Evolutionary conservation across 2,888 invertebrate species (phyloP).

Genomic region (Alentia gelatinosa): DNA sequence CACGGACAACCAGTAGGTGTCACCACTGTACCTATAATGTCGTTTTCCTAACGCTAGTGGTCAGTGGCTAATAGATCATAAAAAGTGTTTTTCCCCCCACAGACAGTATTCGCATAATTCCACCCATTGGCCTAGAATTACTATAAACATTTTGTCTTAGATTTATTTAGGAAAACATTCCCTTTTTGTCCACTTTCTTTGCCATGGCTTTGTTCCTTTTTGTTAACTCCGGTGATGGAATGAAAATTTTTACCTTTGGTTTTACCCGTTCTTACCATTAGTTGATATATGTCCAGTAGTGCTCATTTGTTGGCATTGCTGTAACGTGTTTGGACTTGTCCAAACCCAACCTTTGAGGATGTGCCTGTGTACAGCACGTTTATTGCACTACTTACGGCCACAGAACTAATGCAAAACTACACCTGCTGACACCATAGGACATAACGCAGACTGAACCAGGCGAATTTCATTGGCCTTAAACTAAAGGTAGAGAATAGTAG

Average conservation of each 20-base stretch:
- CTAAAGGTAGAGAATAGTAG: no score
- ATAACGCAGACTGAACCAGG: no score
- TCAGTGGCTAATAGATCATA: slow-evolving; percentile 1
- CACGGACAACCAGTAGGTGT: slow-evolving; percentile 48
- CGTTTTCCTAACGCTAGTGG: slow-evolving; percentile 23
- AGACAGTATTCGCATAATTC: not conserved
- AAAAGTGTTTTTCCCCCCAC: not conserved
- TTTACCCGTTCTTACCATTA: not conserved
- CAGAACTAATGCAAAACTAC: no score
- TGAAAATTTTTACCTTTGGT: not conserved
- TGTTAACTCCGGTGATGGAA: slow-evolving; percentile 1
- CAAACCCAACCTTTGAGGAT: not conserved
- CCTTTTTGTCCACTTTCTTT: not conserved
- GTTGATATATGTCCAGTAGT: not conserved
- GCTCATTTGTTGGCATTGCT: not conserved
- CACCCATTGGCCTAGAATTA: not conserved
- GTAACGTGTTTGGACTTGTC: not conserved
- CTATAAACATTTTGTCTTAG: not conserved
- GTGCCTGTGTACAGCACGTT: not conserved
- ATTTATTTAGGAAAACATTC: not conserved
- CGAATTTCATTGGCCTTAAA: no score
- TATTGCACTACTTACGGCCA: not conserved
- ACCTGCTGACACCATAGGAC: no score
- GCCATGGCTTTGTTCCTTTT: not conserved
- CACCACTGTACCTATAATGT: slow-evolving; percentile 45